A percentile compares a stretch with the other conserved stretches of the same genome.
Evolutionary conservation across 2,888 invertebrate genomes (phyloP).

Genomic region (Cephonodes hylas): DNA sequence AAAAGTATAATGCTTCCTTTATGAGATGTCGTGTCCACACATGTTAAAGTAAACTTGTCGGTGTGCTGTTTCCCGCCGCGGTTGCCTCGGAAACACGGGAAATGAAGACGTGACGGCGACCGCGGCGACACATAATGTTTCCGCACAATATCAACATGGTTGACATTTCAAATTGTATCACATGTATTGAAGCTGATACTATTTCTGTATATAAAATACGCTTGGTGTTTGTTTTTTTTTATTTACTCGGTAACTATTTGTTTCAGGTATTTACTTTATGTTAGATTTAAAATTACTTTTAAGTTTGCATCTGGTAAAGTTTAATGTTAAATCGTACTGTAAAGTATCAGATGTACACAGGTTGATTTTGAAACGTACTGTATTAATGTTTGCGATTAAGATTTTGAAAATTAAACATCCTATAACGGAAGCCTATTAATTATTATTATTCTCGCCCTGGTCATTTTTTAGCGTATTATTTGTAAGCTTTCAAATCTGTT

Average conservation of each 20-base stretch:
- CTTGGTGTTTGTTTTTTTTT: too few relatives aligned
- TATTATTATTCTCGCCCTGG: neutral
- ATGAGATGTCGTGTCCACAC: slow-evolving; percentile 16
- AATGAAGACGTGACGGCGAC: slow-evolving; percentile 36
- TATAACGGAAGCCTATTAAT: neutral
- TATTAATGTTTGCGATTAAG: neutral
- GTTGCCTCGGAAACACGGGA: slow-evolving; percentile 32
- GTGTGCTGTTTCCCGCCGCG: slow-evolving; percentile 24
- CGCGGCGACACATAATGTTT: slow-evolving; percentile 28
- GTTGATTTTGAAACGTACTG: too few relatives aligned
- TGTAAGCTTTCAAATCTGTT: neutral
- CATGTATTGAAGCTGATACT: neutral
- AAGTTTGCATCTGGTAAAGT: too few relatives aligned
- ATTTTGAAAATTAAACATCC: neutral
- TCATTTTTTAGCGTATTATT: neutral
- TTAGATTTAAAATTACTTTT: too few relatives aligned
- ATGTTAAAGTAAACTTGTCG: slow-evolving; percentile 28
- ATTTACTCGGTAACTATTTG: too few relatives aligned
- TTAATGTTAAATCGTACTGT: neutral
- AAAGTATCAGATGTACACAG: neutral
- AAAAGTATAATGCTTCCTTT: slow-evolving; percentile 8
- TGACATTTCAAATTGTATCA: slow-evolving; percentile 20
- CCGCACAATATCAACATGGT: slow-evolving; percentile 30
- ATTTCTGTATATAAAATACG: neutral
- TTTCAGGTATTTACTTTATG: too few relatives aligned